Percentiles rank a stretch among this genome's conserved stretches.
Conservation (phyloP, 2,113 vertebrate species). For the Pachycephala philippinensis region DNA sequence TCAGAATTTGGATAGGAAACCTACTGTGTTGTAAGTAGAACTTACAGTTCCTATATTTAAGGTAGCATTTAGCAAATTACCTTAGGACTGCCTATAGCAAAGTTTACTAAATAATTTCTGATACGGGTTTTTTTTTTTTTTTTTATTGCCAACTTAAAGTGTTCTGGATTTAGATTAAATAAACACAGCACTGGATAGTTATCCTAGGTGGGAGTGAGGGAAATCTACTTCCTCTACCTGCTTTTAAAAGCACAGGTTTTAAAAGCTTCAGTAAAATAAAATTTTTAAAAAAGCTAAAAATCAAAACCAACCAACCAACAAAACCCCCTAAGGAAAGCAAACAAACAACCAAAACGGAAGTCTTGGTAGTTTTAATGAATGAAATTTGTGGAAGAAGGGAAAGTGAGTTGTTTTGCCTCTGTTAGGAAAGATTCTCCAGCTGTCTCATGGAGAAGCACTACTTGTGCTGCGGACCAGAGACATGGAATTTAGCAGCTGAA, state of each 20-base stretch:
- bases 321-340: not conserved
- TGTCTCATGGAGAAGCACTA: rapidly evolving
- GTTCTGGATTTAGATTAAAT: not conserved
- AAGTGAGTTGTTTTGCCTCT: not conserved
- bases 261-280: not conserved
- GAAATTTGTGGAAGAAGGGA: not conserved
- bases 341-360: not conserved
- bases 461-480: not conserved
- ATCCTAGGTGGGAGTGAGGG: not conserved
- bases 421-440: not conserved
- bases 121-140: not conserved
- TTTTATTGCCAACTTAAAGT: not conserved
- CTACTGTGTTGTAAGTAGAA: not conserved
- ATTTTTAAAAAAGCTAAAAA: not conserved
- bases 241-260: not conserved
- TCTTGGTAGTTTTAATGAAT: not conserved
- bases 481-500: not conserved
- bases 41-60: not conserved
- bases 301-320: not conserved
- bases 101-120: not conserved
- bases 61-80: not conserved
- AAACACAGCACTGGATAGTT: not conserved
- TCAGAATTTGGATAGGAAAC: not conserved
- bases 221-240: not conserved
- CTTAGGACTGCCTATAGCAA: not conserved